These are phyloP conservation scores for Pinna nobilis DNA, from an alignment of 1,140 invertebrate genomes.

Conservation along the genomic window DNA sequence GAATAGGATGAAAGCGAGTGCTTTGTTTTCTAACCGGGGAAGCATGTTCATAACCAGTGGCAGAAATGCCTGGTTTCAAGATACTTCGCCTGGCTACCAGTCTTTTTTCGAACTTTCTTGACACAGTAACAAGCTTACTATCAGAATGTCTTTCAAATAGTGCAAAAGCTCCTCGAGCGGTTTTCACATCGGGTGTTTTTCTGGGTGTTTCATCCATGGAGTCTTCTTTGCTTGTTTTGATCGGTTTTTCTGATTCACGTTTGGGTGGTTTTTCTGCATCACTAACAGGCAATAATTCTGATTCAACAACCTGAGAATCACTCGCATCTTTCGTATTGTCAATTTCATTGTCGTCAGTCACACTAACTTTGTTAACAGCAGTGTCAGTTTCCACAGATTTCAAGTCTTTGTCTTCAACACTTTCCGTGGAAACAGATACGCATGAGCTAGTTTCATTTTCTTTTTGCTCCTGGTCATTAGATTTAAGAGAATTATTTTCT, in stretches of 20 bases:
- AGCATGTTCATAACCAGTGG: background rate
- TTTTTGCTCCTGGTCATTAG: background rate
- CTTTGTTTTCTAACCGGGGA: conserved; percentile 24
- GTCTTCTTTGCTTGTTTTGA: background rate
- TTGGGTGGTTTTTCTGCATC: background rate
- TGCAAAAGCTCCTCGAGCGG: conserved; percentile 8
- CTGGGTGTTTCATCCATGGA: conserved; percentile 49
- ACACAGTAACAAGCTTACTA: conserved; percentile 41
- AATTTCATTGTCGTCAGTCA: background rate
- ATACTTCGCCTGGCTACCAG: conserved; percentile 52
- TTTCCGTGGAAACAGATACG: background rate
- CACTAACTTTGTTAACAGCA: background rate
- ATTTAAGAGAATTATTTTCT: background rate
- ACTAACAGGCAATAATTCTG: no score
- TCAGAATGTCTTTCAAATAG: conserved; percentile 43
- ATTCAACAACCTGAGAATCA: no score
- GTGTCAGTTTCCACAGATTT: background rate
- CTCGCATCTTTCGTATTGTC: no score
- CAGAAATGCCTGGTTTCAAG: conserved; percentile 32
- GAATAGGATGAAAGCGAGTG: conserved; percentile 51
- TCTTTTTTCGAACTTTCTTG: conserved; percentile 44
- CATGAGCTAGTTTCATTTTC: background rate
- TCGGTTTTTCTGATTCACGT: background rate
- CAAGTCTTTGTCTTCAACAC: background rate
- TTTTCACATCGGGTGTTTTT: conserved; percentile 32